phyloP scores from a whole-genome alignment of 2,797 vertebrate genomes.

The Onychomys arenicola region DNA sequence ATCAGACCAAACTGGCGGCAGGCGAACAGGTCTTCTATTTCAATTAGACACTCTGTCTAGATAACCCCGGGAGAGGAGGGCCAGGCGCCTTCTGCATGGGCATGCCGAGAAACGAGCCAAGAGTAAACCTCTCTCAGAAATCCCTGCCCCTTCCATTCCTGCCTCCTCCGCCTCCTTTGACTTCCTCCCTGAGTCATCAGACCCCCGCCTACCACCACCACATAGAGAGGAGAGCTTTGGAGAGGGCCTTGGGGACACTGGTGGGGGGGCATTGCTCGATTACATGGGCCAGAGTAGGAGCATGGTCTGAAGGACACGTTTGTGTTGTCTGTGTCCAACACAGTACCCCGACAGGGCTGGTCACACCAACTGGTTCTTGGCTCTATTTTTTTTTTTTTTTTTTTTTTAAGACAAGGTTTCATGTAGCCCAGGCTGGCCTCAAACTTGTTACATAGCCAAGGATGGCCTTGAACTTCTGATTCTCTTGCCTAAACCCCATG shows the following conservation, averaged over 20 bases:
- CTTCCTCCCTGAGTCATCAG: conserved; percentile 3
- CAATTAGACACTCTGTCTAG: conserved; percentile 75
- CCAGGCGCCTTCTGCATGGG: neutral
- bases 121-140: neutral
- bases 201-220: neutral
- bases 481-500: neutral
- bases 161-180: neutral
- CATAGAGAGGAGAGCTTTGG: neutral
- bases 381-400: neutral
- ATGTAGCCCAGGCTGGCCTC: neutral
- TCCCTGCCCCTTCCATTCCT: neutral
- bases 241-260: neutral
- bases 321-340: neutral
- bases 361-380: neutral
- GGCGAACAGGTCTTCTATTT: conserved; percentile 75
- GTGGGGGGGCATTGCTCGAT: neutral
- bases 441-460: neutral
- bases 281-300: neutral
- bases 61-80: conserved; percentile 41
- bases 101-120: neutral
- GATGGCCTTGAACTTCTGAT: neutral
- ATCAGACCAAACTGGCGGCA: conserved; percentile 27
- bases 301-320: neutral
- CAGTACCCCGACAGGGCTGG: neutral
- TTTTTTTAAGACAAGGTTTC: neutral